Conservation (phyloP, 2,113 vertebrate species). For the Addax nasomaculatus region DNA sequence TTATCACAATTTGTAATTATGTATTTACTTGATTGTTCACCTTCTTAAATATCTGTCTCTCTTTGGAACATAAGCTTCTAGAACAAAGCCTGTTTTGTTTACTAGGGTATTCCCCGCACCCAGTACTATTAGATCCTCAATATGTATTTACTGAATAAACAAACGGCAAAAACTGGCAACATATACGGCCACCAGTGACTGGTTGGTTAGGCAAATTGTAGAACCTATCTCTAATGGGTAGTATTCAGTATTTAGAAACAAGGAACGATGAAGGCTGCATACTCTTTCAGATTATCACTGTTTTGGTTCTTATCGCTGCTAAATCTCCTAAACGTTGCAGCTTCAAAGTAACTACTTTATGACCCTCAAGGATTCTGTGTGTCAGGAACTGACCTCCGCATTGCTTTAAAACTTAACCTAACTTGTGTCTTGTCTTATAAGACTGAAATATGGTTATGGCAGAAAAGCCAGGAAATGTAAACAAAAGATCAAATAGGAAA, state of each 20-base stretch:
- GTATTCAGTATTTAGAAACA: background rate
- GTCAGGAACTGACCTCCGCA: background rate
- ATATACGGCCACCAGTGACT: rapidly evolving
- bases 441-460: background rate
- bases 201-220: background rate
- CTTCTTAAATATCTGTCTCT: background rate
- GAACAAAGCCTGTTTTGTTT: background rate
- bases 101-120: background rate
- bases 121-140: background rate
- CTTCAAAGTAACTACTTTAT: background rate
- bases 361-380: background rate
- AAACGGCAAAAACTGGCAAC: background rate
- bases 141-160: background rate
- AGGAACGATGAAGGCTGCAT: background rate
- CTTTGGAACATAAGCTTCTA: background rate
- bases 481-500: background rate
- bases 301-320: background rate
- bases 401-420: background rate
- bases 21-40: background rate
- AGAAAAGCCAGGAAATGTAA: background rate
- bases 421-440: background rate
- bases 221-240: background rate
- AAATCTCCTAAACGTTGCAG: background rate
- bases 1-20: background rate
- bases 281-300: background rate